A percentile compares a stretch with the other conserved stretches of the same genome.
Conservation (phyloP, 2,113 vertebrate species). For the Anguilla rostrata region DNA sequence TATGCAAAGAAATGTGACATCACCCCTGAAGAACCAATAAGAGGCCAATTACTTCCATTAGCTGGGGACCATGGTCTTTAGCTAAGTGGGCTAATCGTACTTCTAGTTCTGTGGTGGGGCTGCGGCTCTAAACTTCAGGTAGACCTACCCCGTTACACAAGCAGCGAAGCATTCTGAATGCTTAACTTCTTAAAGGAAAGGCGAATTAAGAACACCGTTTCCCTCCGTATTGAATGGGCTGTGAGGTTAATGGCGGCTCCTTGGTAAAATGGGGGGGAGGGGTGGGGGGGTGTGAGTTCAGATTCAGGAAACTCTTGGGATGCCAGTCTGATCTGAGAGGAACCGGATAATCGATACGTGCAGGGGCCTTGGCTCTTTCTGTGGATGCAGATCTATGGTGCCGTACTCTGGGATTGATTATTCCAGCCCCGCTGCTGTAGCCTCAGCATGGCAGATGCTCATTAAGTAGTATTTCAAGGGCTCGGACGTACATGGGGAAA, state of each 20-base stretch:
- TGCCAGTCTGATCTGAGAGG: background rate
- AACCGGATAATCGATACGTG: background rate
- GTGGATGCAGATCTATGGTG: background rate
- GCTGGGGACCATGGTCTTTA: too few relatives aligned
- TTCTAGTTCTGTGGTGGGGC: too few relatives aligned
- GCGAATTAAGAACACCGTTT: background rate
- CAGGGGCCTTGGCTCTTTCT: background rate
- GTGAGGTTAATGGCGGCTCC: background rate
- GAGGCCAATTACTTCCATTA: too few relatives aligned
- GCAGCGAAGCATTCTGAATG: background rate
- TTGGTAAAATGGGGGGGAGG: background rate
- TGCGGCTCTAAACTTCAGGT: background rate
- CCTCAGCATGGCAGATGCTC: background rate
- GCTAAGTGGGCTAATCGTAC: too few relatives aligned
- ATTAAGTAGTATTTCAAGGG: constrained; percentile 13
- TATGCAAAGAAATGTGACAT: too few relatives aligned
- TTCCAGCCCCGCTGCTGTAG: background rate
- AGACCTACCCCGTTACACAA: background rate
- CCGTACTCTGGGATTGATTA: background rate
- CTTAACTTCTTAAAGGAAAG: background rate
- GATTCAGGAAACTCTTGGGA: background rate
- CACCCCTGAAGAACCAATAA: too few relatives aligned
- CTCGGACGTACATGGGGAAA: background rate
- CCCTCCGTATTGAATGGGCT: background rate
- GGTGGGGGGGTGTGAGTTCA: background rate